phyloP scores from a whole-genome alignment of 2,888 invertebrate genomes.

The Silvanus unidentatus region DNA sequence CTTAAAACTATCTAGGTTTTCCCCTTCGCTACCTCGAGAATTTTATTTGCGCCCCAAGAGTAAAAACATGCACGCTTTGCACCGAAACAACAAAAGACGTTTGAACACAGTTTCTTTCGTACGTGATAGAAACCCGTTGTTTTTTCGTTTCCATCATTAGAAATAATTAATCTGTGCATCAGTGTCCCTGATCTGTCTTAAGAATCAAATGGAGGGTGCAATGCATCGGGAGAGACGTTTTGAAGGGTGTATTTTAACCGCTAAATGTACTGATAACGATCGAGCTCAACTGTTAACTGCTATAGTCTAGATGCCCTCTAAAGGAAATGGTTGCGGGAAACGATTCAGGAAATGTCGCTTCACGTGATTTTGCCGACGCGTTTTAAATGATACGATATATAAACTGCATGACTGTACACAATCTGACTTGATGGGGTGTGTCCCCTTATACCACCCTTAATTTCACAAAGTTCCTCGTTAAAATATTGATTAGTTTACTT shows the following conservation, averaged over 20 bases:
- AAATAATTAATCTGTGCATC: no score
- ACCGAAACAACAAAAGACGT: no score
- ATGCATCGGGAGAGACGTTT: no score
- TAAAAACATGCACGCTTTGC: no score
- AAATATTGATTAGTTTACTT: slow-evolving; percentile 10
- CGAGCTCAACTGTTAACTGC: slow-evolving; percentile 13
- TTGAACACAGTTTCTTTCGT: no score
- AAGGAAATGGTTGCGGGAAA: slow-evolving; percentile 30
- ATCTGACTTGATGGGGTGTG: slow-evolving; percentile 1
- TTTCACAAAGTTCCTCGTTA: slow-evolving; percentile 14
- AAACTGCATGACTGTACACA: slow-evolving; percentile 11
- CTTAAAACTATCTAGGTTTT: no score
- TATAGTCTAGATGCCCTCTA: slow-evolving; percentile 13
- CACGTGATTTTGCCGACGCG: slow-evolving; percentile 24
- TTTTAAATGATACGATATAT: slow-evolving; percentile 20
- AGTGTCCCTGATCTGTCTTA: no score
- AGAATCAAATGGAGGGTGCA: no score
- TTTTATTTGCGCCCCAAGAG: no score
- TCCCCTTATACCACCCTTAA: slow-evolving; percentile 9
- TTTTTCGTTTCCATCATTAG: no score
- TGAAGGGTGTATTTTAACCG: not conserved
- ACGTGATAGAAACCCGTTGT: no score
- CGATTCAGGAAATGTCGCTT: slow-evolving; percentile 31
- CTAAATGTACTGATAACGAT: slow-evolving; percentile 20
- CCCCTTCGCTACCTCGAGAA: no score